Evolutionary conservation across 1,140 invertebrate species (phyloP), one percentile per base, ranked within the genome.

Genomic region (Helicoverpa zea): DNA sequence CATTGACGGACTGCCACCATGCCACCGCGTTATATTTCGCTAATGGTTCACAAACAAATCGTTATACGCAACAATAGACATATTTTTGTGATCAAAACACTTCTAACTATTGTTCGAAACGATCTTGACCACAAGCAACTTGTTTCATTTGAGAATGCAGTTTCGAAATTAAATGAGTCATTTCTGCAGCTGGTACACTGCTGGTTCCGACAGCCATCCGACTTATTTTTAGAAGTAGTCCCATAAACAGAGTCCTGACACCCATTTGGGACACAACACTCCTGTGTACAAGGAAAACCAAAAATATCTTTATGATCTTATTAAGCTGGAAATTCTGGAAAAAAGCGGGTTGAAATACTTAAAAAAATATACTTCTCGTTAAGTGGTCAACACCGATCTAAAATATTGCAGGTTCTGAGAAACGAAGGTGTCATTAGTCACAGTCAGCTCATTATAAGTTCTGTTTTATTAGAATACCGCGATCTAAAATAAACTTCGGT

Each of bases 161-260:
- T 59, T 61, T 49, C 12, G 58, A 29, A 51, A 63, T n/a, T 23
- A 13, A 35, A 18, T 63, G 73, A 76, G 16, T 76, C 54, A 74
- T 59, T 61, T 9, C 43, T 61, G 73, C 73, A 75, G 49, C 68
- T 52, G 68, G 59, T 30, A 14, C 13, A 63, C 23, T 23, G 23
- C 23, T 23, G 23, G 68, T 72, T 72, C 23, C 58, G 13, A 59
- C 13, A 43, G 14, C n/a, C 51, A 29, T 13, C 16, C 18, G 10
- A 73, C 47, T 47, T 77, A 77, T 54, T 54, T 77, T 66, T 76
- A 76, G 59, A 14, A 23, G 43, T 51, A 30, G 14, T 35, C 23
- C 61, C 51, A 77, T 77, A 77, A 77, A 77, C 61, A 49, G 74
- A 51, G 23, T 77, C 61, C 51, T 77, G 75, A 77, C 75, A 52